Evolutionary conservation across 2,797 vertebrate species (phyloP).

Genomic region (Varecia variegata): DNA sequence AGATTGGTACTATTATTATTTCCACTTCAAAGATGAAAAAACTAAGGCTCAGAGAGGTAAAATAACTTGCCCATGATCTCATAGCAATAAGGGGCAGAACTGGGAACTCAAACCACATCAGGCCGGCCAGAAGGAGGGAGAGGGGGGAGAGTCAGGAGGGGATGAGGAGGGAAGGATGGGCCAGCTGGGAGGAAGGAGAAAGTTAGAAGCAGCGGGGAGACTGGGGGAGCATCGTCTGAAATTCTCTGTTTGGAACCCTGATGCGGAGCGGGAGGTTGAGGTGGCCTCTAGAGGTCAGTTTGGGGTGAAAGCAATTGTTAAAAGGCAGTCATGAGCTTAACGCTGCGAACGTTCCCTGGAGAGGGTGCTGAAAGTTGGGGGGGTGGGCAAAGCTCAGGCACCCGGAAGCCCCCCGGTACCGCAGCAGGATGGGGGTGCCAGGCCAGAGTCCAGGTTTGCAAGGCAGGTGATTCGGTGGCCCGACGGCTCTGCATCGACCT

Average conservation of each 20-base stretch:
- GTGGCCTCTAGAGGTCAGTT: neutral
- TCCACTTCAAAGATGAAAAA: neutral
- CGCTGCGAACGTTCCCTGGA: neutral
- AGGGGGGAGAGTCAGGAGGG: no score
- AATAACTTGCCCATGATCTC: neutral
- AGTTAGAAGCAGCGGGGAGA: neutral
- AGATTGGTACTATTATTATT: neutral
- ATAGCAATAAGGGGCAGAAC: neutral
- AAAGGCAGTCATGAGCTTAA: neutral
- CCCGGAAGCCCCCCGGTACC: neutral
- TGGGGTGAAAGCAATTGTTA: neutral
- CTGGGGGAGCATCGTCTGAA: neutral
- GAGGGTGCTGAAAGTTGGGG: neutral
- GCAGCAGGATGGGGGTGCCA: neutral
- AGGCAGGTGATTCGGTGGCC: neutral
- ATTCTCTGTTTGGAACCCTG: neutral
- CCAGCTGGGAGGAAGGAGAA: neutral
- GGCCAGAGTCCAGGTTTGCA: neutral
- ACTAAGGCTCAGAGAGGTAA: neutral
- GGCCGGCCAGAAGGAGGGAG: neutral
- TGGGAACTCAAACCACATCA: neutral
- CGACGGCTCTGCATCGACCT: fast-evolving
- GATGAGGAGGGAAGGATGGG: neutral
- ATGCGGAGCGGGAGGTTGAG: neutral
- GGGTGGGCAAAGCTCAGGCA: neutral